A percentile compares a stretch with the other conserved stretches of the same genome.
Evolutionary conservation across 2,113 vertebrate genomes (phyloP).

Genomic region (Pyrgilauda ruficollis): DNA sequence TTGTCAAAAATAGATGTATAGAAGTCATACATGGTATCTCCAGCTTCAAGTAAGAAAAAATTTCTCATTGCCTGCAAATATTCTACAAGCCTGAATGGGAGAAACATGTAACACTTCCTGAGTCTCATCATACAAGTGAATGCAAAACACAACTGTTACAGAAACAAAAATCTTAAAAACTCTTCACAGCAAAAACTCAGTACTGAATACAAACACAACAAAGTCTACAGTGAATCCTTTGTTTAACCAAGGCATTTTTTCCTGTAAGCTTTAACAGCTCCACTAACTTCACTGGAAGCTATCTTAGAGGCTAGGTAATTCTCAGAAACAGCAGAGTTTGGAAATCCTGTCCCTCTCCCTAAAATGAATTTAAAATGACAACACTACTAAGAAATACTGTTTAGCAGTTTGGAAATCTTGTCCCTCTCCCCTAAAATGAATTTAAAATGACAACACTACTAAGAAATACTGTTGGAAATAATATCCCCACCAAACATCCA

Average conservation of each 20-base stretch:
- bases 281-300: not conserved
- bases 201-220: not conserved
- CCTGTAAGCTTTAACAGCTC: not conserved
- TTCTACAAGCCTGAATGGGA: slow-evolving; percentile 82
- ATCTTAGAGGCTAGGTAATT: not conserved
- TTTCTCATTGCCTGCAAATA: slow-evolving; percentile 98
- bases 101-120: not conserved
- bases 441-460: not conserved
- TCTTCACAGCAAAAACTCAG: not conserved
- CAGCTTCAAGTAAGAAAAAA: slow-evolving; percentile 97
- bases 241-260: not conserved
- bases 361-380: not conserved
- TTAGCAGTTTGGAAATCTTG: not conserved
- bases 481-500: not conserved
- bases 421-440: not conserved
- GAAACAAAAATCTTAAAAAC: not conserved
- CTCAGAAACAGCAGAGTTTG: not conserved
- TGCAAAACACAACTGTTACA: not conserved
- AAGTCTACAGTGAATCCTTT: not conserved
- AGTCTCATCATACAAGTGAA: not conserved
- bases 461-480: not conserved
- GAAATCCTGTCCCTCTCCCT: not conserved
- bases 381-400: not conserved
- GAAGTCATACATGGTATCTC: slow-evolving; percentile 99
- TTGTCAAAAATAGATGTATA: slow-evolving; percentile 98